Base-by-base conservation (phyloP, 2,888 invertebrate genomes). In the Anodontia alba region DNA sequence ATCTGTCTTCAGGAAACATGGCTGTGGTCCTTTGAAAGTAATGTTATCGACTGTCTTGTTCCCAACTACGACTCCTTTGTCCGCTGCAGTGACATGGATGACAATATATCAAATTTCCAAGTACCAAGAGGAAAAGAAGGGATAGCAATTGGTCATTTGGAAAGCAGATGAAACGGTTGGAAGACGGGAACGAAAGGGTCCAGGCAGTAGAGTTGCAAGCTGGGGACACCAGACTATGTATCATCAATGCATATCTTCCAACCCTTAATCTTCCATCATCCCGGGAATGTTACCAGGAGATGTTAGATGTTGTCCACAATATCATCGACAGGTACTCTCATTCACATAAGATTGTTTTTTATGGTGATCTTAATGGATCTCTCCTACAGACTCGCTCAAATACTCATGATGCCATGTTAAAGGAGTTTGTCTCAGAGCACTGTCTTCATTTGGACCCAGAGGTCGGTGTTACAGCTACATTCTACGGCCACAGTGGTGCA, bases 1-100 rank as follows among this genome's bases (percentile, higher is more conserved):
- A 67, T 36, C 17, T 38, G 67, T 67, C 36, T 67, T 10, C 67
- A 67, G 67, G 67, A 67, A 29, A 67, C 67, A 38, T 67, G 33
- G 67, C 67, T 67, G 3, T 67, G 67, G 67, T 8, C 67, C 2
- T 67, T 38, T 36, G 67, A 67, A 29, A 23, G n/a, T 7, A 12
- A 67, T 20, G 33, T 23, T 67, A 33, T 67, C 12, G 36, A 67
- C 17, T 8, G 23, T 23, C 5, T 67, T 7, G 17, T 67, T 42
- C 36, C 33, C n/a, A 67, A 20, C 36, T 67, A 67, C 36, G 67
- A 67, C 33, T 3, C 36, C 1, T 67, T 67, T 36, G 23, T 23
- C 3, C 36, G 67, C 5, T 67, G 67, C 36, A 42, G 42, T 20
- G 67, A 67, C 36, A 20, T 67, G 23, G 1, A 67, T 67, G 67